phyloP scores from a whole-genome alignment of 1,140 invertebrate genomes.

The Drosophila athabasca region DNA sequence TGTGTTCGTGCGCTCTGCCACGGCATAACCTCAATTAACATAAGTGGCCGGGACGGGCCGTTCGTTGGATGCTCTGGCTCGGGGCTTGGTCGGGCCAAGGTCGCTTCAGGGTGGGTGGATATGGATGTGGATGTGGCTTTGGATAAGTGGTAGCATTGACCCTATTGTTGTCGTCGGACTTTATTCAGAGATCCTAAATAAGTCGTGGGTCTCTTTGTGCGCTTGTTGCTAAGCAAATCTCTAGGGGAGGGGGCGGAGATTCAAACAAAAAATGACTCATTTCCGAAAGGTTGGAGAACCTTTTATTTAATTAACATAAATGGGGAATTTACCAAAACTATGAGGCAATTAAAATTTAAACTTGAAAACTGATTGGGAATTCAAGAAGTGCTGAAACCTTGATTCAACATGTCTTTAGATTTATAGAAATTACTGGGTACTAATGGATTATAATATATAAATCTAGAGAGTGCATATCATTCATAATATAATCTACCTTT shows the following conservation, averaged over 20 bases:
- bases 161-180: slow-evolving; percentile 21
- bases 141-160: slow-evolving; percentile 33
- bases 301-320: too few species aligned
- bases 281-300: too few species aligned
- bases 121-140: background rate
- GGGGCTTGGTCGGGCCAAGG: slow-evolving; percentile 15
- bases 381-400: too few species aligned
- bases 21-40: slow-evolving; percentile 32
- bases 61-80: background rate
- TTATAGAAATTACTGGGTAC: too few species aligned
- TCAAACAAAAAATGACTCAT: too few species aligned
- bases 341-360: too few species aligned
- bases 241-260: background rate
- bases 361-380: too few species aligned
- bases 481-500: too few species aligned
- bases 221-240: slow-evolving; percentile 23
- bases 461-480: too few species aligned
- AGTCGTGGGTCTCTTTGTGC: slow-evolving; percentile 17
- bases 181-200: slow-evolving; percentile 2
- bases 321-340: too few species aligned
- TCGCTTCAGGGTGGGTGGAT: slow-evolving; percentile 5
- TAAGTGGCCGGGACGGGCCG: slow-evolving; percentile 13
- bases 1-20: slow-evolving; percentile 10
- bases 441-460: too few species aligned
- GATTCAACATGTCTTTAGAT: too few species aligned